Base-by-base conservation (phyloP, 2,888 invertebrate species). In the Pseudolycoriella hygida region DNA sequence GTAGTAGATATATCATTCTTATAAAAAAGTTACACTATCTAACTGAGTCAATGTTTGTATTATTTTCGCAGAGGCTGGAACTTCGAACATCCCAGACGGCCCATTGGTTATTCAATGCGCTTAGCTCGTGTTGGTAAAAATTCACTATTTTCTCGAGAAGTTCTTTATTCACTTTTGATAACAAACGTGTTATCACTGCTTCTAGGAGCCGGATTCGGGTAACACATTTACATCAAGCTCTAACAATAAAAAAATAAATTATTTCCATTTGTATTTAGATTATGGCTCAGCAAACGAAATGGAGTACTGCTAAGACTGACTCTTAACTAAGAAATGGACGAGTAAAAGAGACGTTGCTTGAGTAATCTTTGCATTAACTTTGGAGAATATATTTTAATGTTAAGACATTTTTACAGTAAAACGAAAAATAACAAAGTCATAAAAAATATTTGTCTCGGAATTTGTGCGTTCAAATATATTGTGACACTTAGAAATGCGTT, bases 191-290 rank as follows among this genome's bases (percentile, higher is more conserved):
- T 94, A 46, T 92, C 92, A 5, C 70, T 94, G 50, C 67, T 94
- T 52, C 70, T 94, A 49, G 93, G 93, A 51, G 86, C 92, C 49
- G 92, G 93, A 48, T 76, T 94, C 55, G 93, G 93, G 87, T 89
- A 63, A 70, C 70, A 53, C 18, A 12, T 37, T 31, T 40, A 10
- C 2, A 12, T 40, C 18, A 18, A 18, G 2, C 11, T 40, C 34
- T 34, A 8, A 6, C 5, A 25, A 25, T 6, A 25, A 25, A 25
- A 25, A 25, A 25, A 25, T 25, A 25, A 25, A 25, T 34, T 34
- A 10, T 30, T 11, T 30, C 30, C 11, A 10, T 14, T 34, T 34
- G 34, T 10, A 34, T 34, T 34, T 67, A 80, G 80, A 3, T 72
- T 84, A 46, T 85, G 85, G 83, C 67, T 86, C 55, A 64, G 63